Conservation (phyloP, 23 tunicate genomes). For the Trididemnum clinides region DNA sequence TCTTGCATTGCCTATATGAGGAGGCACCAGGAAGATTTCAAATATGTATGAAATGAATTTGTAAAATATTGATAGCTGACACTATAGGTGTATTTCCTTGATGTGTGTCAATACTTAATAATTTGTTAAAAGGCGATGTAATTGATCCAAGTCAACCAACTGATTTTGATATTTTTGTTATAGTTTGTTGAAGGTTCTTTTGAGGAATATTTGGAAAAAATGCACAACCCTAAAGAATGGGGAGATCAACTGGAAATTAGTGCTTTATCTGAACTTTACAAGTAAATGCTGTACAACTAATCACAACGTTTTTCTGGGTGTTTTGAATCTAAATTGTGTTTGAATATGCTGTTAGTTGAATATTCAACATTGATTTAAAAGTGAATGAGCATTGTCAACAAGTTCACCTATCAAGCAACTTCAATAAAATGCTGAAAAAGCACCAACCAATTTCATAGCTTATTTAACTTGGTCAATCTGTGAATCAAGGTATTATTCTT, state of each 20-base stretch:
- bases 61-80: too few relatives aligned
- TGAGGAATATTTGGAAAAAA: slow-evolving; percentile 60
- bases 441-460: too few relatives aligned
- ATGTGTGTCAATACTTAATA: too few relatives aligned
- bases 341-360: neutral
- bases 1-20: slow-evolving; percentile 50
- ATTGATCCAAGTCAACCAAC: too few relatives aligned
- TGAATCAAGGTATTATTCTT: too few relatives aligned
- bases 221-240: slow-evolving; percentile 59
- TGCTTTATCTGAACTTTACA: slow-evolving; percentile 62
- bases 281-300: neutral
- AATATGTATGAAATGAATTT: slow-evolving; percentile 28
- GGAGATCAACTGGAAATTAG: slow-evolving; percentile 67
- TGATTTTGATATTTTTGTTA: slow-evolving; percentile 1
- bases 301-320: neutral
- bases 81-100: too few relatives aligned
- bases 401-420: too few relatives aligned
- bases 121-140: too few relatives aligned
- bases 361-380: neutral
- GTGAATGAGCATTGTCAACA: too few relatives aligned
- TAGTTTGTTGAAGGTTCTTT: slow-evolving; percentile 64
- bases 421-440: too few relatives aligned
- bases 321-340: neutral
- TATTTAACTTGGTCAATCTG: too few relatives aligned
- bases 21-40: slow-evolving; percentile 34